Evolutionary conservation across 2,797 vertebrate species (phyloP), one percentile per base, ranked within the genome.

Genomic region (Gobionotothen gibberifrons): DNA sequence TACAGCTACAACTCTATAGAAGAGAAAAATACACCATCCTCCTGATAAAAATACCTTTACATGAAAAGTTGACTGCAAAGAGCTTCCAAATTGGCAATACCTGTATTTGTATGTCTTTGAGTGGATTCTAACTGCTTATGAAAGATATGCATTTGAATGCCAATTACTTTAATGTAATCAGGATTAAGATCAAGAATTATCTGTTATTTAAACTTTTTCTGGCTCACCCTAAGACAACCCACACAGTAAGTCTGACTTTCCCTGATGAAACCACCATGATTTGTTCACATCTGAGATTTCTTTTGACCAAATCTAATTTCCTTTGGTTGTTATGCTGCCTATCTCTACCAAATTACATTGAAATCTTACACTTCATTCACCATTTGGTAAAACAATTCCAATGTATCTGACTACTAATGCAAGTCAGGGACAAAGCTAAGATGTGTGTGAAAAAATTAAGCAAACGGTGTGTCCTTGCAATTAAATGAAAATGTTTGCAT

Each of bases 381-480:
- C 55, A 57, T 39, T 59, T 65, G 29, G 19, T 75, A 62, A 65
- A 36, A 76, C 16, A 73, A 72, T 42, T 57, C 12, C 12, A 67
- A 40, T 65, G 75, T 47, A 43, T 74, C 4, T 32, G 16, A 29
- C 29, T 44, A 52, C 43, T 56, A 69, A 84, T 62, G 44, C 65
- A 61, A 65, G 32, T 36, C 32, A 36, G 32, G 8, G 8, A 46
- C 8, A 19, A 64, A 49, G 72, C 69, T 15, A 57, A 62, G 47
- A 39, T 67, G 39, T 39, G 29, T 70, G 68, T 49, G 43, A 79
- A 74, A 74, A 78, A 76, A 58, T 39, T 13, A 47, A 82, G 65
- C 26, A 59, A 52, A 74, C 36, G 44, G 54, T 74, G 61, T n/a
- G 46, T 57, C 74, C 48, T 76, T 71, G 51, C 22, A 52, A 14